Evolutionary conservation across 1,140 invertebrate species (phyloP), one percentile per base, ranked within the genome.

Genomic region (Drosophila lacertosa): DNA sequence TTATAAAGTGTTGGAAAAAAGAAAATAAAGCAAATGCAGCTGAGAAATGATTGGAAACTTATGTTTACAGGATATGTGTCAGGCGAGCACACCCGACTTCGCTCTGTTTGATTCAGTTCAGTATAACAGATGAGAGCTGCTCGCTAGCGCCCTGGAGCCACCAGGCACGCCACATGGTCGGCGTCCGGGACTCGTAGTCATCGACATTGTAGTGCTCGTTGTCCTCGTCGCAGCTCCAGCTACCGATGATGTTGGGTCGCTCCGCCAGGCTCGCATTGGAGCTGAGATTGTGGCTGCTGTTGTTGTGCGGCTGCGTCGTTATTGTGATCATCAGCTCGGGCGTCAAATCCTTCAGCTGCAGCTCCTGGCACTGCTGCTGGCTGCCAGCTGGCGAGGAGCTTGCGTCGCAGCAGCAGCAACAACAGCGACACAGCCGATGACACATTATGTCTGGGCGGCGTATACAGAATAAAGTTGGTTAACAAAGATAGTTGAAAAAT

Each of bases 141-240:
- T 63, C 53, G 26, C 29, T 44, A 47, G 24, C 33, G 2, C 51
- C 57, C 1, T 63, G 26, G 0, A 72, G 40, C 77, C 77, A 80
- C 60, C 71, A 75, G 45, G 57, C 66, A 0, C 45, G 44, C 65
- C 77, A 76, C 47, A 57, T 39, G 15, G 58, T 59, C 4, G 75
- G 53, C 4, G 35, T 58, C 1, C 67, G 55, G 22, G 45, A 9
- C 13, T 71, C 77, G 4, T 45, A 48, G 6, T 75, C 65, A 13
- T 80, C 77, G 35, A 67, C 59, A 11, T 75, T 69, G 11, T 35
- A 80, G 1, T 59, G 51, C 11, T 80, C 77, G 20, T 20, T n/a
- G 10, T 45, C 60, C 26, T 71, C 77, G n/a, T 63, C 66, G 20
- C 35, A 44, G 45, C 45, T 68, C 64, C 62, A 77, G 39, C 55